phyloP scores from a whole-genome alignment of 2,113 vertebrate genomes.

The Ahaetulla prasina region DNA sequence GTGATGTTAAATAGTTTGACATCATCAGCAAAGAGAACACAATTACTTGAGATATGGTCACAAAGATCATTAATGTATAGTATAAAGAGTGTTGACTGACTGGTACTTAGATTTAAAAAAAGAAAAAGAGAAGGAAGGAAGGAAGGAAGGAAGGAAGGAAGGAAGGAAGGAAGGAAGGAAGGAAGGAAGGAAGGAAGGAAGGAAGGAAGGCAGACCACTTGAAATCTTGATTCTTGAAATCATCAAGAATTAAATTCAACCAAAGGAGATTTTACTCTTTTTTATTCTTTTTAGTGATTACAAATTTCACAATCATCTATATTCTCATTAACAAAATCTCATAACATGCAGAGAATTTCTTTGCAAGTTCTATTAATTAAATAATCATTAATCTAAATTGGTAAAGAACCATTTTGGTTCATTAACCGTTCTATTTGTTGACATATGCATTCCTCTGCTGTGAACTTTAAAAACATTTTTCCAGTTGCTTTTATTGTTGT shows the following conservation, averaged over 20 bases:
- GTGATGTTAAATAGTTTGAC: no score
- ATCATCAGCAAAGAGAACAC: no score
- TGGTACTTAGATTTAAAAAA: neutral
- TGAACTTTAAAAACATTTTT: neutral
- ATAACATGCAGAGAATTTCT: neutral
- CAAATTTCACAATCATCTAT: neutral
- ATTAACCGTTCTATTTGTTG: neutral
- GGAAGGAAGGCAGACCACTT: neutral
- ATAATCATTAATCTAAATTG: neutral
- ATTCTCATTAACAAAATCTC: neutral
- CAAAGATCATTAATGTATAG: no score
- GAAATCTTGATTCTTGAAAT: neutral
- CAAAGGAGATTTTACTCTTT: neutral
- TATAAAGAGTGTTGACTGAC: no score
- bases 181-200: no score
- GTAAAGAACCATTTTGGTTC: neutral
- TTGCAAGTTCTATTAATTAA: neutral
- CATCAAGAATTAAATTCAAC: neutral
- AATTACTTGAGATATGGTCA: no score
- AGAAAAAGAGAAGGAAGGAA: neutral
- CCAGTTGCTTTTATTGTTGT: neutral
- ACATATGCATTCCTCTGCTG: neutral
- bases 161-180: no score
- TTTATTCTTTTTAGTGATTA: neutral
- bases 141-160: accelerated